Conservation (phyloP, 2,888 invertebrate species). For the Pristionchus japonicus region DNA sequence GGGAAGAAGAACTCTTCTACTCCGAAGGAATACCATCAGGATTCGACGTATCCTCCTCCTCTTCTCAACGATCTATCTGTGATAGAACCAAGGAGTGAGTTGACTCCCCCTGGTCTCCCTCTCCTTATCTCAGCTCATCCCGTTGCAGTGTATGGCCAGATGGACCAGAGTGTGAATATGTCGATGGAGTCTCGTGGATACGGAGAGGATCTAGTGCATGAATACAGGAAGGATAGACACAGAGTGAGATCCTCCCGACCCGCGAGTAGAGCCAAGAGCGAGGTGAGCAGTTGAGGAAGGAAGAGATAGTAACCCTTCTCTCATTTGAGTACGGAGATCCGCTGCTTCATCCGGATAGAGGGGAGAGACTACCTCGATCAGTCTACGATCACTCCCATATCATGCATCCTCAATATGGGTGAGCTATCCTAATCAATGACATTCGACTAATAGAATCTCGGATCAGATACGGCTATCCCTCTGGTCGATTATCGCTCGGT, state of each 20-base stretch:
- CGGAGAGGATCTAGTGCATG: conserved; percentile 42
- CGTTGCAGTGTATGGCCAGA: conserved; percentile 10
- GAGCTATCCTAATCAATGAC: no score
- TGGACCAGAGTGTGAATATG: conserved; percentile 36
- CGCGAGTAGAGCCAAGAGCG: conserved; percentile 12
- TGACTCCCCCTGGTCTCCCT: not conserved
- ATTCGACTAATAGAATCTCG: no score
- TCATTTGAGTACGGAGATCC: conserved; percentile 32
- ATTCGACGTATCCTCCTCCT: conserved; percentile 28
- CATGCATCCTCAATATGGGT: conserved; percentile 46
- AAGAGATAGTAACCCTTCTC: not conserved
- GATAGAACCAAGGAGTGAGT: conserved; percentile 14
- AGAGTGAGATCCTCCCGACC: conserved; percentile 27
- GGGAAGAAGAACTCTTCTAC: conserved; percentile 29
- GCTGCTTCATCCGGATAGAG: not conserved
- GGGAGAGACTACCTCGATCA: conserved; percentile 10
- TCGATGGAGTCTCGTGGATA: conserved; percentile 42
- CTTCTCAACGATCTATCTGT: conserved; percentile 28
- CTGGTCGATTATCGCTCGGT: conserved; percentile 37
- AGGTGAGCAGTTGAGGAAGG: not conserved
- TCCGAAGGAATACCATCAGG: conserved; percentile 35
- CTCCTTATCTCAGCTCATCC: not conserved
- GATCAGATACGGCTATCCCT: conserved; percentile 24
- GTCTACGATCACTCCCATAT: conserved; percentile 6
- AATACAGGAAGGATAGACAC: conserved; percentile 37